Conservation (phyloP, 2,888 invertebrate species). For the Machimus atricapillus region DNA sequence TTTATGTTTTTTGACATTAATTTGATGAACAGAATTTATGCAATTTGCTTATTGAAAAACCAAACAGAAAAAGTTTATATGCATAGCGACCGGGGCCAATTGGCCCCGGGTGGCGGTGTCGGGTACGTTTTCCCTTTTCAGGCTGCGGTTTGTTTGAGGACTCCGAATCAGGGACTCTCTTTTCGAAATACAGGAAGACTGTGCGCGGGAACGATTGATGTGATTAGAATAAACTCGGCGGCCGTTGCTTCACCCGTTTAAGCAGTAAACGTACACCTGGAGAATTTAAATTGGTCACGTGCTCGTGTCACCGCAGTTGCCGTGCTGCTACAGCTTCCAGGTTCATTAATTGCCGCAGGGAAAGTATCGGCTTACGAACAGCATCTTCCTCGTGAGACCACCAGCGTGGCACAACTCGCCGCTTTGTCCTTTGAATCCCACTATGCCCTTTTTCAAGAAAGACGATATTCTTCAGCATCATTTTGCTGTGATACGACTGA, state of each 20-base stretch:
- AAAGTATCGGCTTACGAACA: slow-evolving; percentile 7
- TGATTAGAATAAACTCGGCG: slow-evolving; percentile 29
- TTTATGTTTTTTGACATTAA: slow-evolving; percentile 53
- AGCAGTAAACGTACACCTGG: slow-evolving; percentile 11
- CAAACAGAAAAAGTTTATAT: slow-evolving; percentile 46
- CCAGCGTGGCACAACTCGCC: not conserved
- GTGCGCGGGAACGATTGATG: slow-evolving; percentile 30
- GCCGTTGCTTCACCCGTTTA: not conserved
- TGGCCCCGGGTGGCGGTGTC: slow-evolving; percentile 25
- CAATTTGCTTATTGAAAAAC: slow-evolving; percentile 53
- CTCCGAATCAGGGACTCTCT: slow-evolving; percentile 22
- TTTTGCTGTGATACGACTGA: not conserved
- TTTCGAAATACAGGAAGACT: slow-evolving; percentile 23
- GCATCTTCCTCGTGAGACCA: not conserved
- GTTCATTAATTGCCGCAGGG: not conserved
- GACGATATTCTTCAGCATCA: not conserved
- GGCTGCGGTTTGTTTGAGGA: slow-evolving; percentile 22
- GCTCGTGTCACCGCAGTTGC: not conserved
- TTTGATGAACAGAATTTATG: slow-evolving; percentile 53
- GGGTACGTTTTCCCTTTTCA: not conserved
- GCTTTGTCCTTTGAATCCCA: not conserved
- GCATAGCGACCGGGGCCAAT: slow-evolving; percentile 35
- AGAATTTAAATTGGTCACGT: slow-evolving; percentile 19
- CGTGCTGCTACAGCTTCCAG: not conserved
- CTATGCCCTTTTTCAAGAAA: not conserved